Evolutionary conservation across 53 echinoderm and acorn worm species (phyloP), one percentile per base, ranked within the genome.

Genomic region (Glandiceps talaboti): DNA sequence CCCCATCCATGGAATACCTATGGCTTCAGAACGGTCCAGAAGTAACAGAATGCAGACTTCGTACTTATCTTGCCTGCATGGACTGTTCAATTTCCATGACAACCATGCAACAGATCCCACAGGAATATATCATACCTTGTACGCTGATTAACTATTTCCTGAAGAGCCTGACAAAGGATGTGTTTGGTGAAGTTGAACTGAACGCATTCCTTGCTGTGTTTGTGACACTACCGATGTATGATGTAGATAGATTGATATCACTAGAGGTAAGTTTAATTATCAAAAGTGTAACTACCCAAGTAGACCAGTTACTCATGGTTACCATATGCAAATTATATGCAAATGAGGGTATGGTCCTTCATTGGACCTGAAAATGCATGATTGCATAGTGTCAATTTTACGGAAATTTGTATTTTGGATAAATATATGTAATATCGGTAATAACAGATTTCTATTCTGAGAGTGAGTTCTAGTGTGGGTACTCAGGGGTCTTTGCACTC

Each of bases 141-240:
- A 77, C 83, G 30, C 26, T 91, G 30, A 79, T 91, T 0, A 86
- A 85, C 25, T 91, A 82, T 77, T 76, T 91, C 45, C 77, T 86
- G 72, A 72, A 83, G n/a, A 28, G 76, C 28, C 83, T 73, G 27
- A 64, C 81, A 0, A 76, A 79, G 26, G 30, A 79, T 14, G 81
- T 83, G 28, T 76, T 91, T 27, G 81, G 81, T 29, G 81, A 86
- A 33, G 83, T 78, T 74, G 88, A 88, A 27, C 76, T 91, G 30
- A 86, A 91, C 78, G 91, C 91, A 29, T 88, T 91, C 64, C n/a
- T 89, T 1, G 86, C 88, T 31, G 88, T 88, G 77, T 85, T 84
- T 29, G 84, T 89, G 1, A 84, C 82, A 30, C 29, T 88, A 14
- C 33, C 75, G 33, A 45, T 30, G 78, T 75, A 88, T 73, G 72